These are phyloP conservation scores for Papilio protenor DNA, from an alignment of 2,888 invertebrate genomes.

Conservation along the genomic window DNA sequence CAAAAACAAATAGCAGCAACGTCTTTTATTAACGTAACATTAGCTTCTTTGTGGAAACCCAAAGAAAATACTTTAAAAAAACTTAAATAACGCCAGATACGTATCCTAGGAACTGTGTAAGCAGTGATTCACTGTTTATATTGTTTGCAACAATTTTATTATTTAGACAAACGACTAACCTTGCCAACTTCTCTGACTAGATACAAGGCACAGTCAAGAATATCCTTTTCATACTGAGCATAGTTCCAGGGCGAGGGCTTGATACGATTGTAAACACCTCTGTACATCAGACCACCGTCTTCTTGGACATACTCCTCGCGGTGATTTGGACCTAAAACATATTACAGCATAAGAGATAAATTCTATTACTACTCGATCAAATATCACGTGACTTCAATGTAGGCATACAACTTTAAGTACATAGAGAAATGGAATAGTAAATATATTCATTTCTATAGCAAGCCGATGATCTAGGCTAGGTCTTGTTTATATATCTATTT, in stretches of 20 bases:
- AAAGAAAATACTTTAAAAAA: background rate
- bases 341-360: background rate
- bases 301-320: slow-evolving; percentile 93
- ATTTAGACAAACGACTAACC: slow-evolving; percentile 63
- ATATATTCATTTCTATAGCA: too few relatives aligned
- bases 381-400: too few relatives aligned
- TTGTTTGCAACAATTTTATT: background rate
- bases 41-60: background rate
- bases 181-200: slow-evolving; percentile 89
- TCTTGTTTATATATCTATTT: too few relatives aligned
- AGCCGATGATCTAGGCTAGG: too few relatives aligned
- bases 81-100: too few relatives aligned
- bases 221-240: slow-evolving; percentile 93
- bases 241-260: slow-evolving; percentile 96
- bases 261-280: slow-evolving; percentile 93
- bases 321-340: slow-evolving; percentile 84
- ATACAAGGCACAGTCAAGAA: slow-evolving; percentile 91
- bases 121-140: background rate
- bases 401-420: too few relatives aligned
- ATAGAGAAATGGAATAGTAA: too few relatives aligned
- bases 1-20: background rate
- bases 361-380: too few relatives aligned
- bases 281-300: slow-evolving; percentile 95
- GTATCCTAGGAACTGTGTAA: too few relatives aligned
- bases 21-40: background rate